phyloP scores from a whole-genome alignment of 2,113 vertebrate genomes.

The Apus apus region DNA sequence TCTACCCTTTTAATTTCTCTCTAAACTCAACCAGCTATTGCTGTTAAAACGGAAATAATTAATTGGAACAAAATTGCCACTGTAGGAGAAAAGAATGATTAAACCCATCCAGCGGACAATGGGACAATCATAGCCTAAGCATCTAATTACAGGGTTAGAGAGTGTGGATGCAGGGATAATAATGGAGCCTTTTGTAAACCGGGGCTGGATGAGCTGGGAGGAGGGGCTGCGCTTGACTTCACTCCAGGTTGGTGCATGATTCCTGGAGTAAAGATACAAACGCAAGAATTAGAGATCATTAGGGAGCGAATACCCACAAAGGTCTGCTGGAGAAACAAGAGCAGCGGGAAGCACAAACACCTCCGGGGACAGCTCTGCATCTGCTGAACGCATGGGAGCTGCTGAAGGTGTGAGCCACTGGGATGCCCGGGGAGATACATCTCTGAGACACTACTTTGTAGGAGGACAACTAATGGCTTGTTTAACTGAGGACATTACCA shows the following conservation, averaged over 20 bases:
- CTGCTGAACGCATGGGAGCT: accelerated
- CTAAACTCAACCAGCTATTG: slow-evolving; percentile 69
- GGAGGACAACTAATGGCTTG: accelerated
- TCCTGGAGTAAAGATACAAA: background rate
- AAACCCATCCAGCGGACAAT: slow-evolving; percentile 70
- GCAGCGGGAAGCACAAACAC: background rate
- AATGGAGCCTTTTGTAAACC: slow-evolving; percentile 7
- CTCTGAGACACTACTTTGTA: accelerated
- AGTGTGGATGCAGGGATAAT: slow-evolving; percentile 47
- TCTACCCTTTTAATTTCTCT: slow-evolving; percentile 69
- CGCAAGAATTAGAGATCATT: background rate
- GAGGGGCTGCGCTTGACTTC: background rate
- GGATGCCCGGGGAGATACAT: accelerated
- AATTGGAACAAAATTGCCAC: slow-evolving; percentile 74
- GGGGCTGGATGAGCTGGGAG: background rate
- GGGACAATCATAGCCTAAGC: slow-evolving; percentile 71
- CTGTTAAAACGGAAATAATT: slow-evolving; percentile 72
- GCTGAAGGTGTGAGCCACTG: background rate
- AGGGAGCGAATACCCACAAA: background rate
- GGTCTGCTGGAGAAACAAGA: background rate
- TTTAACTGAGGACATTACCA: background rate
- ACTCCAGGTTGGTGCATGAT: background rate
- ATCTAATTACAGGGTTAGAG: slow-evolving; percentile 66
- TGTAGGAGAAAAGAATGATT: slow-evolving; percentile 73
- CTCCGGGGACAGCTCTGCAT: accelerated